These are phyloP conservation scores for Drosophila anomalipes DNA, from an alignment of 2,888 invertebrate species.

Conservation along the genomic window DNA sequence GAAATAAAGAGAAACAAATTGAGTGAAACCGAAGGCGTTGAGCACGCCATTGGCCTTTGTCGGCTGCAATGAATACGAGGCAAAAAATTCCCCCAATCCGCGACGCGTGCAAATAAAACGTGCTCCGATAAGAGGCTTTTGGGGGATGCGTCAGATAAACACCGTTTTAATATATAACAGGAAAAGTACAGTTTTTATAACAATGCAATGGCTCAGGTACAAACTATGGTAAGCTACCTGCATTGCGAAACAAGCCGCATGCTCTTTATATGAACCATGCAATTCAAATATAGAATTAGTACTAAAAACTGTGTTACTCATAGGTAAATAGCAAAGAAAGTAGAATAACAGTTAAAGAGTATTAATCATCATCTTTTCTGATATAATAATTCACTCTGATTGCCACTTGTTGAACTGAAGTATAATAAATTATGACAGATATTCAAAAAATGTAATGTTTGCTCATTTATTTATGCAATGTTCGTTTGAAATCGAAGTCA, in stretches of 20 bases:
- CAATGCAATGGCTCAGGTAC: constrained; percentile 2
- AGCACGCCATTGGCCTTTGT: constrained; percentile 36
- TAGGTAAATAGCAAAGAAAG: neutral
- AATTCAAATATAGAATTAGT: constrained; percentile 18
- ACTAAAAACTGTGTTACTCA: neutral
- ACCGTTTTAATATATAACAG: constrained; percentile 9
- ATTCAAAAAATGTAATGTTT: neutral
- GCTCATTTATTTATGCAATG: neutral
- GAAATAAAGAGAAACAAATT: constrained; percentile 9
- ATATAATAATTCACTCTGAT: neutral
- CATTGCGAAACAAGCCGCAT: constrained; percentile 29
- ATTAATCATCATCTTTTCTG: neutral
- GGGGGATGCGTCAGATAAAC: constrained; percentile 5
- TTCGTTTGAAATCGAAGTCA: neutral
- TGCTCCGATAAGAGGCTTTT: constrained; percentile 31
- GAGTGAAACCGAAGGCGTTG: constrained; percentile 29
- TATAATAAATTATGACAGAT: neutral
- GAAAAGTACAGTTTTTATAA: constrained; percentile 44
- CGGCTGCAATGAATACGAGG: constrained; percentile 4
- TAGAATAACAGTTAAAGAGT: neutral
- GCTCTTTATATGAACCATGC: constrained; percentile 27
- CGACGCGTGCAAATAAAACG: constrained; percentile 31
- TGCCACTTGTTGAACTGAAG: neutral
- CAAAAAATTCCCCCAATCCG: constrained; percentile 16
- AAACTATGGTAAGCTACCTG: constrained; percentile 19